These are phyloP conservation scores for Drosophila littoralis DNA, from an alignment of 1,140 invertebrate genomes.

Conservation along the genomic window DNA sequence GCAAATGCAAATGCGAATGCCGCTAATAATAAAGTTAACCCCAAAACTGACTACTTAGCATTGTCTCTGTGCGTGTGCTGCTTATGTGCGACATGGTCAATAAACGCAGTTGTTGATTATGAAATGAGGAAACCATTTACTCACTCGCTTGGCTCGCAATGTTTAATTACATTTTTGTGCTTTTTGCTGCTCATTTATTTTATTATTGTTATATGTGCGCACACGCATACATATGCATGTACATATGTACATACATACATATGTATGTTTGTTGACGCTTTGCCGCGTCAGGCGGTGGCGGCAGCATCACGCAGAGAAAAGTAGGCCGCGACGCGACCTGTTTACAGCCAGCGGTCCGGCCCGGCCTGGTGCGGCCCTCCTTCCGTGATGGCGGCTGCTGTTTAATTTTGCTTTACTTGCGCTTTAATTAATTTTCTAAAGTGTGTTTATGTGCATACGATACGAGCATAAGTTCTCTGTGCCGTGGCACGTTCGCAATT, in stretches of 20 bases:
- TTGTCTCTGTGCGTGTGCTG: not conserved
- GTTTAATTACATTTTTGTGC: constrained; percentile 72
- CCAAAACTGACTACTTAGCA: constrained; percentile 12
- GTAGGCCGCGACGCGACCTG: constrained; percentile 45
- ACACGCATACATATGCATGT: not conserved
- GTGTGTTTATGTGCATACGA: constrained; percentile 45
- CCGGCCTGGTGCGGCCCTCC: constrained; percentile 15
- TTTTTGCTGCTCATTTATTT: constrained; percentile 59
- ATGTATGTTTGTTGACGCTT: not conserved
- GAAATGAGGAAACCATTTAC: constrained; percentile 74
- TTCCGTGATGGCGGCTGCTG: constrained; percentile 18
- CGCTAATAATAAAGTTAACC: no score
- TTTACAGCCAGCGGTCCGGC: constrained; percentile 21
- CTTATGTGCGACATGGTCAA: constrained; percentile 42
- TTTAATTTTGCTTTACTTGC: constrained; percentile 53
- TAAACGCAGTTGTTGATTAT: constrained; percentile 63
- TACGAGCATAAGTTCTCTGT: constrained; percentile 36
- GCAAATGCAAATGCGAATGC: constrained; percentile 46
- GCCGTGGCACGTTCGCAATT: constrained; percentile 56
- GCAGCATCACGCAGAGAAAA: constrained; percentile 44
- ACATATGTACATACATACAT: not conserved
- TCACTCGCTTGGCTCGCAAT: constrained; percentile 26
- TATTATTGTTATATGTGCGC: constrained; percentile 40
- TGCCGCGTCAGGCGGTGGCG: constrained; percentile 5
- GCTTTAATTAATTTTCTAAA: constrained; percentile 76